A percentile compares a stretch with the other conserved stretches of the same genome.
Evolutionary conservation across 2,797 vertebrate genomes (phyloP).

Genomic region (Falco columbarius): DNA sequence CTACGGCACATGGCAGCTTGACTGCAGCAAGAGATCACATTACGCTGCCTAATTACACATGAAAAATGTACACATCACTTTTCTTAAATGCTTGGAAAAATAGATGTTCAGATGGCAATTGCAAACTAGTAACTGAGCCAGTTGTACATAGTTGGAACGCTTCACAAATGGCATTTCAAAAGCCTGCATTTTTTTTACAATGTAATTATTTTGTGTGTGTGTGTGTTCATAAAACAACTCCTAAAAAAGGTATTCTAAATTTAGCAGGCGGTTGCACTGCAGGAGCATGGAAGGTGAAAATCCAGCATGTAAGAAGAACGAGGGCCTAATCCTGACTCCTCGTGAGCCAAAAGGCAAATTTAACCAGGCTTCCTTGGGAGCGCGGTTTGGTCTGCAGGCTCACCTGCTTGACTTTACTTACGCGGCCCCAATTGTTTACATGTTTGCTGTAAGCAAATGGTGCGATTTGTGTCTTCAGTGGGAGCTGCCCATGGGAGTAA

Average conservation of each 20-base stretch:
- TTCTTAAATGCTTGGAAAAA: slow-evolving; percentile 77
- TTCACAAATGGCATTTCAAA: slow-evolving; percentile 62
- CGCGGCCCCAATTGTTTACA: rapidly evolving
- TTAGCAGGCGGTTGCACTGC: background rate
- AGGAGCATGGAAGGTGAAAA: slow-evolving; percentile 13
- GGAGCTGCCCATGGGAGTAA: background rate
- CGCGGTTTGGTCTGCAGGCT: background rate
- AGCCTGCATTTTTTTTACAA: background rate
- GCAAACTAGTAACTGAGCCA: slow-evolving; percentile 41
- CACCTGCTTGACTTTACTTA: background rate
- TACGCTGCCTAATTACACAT: slow-evolving; percentile 89
- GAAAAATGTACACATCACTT: slow-evolving; percentile 82
- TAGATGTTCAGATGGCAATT: slow-evolving; percentile 72
- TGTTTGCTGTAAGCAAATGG: background rate
- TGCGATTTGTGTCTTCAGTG: background rate
- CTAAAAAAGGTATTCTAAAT: slow-evolving; percentile 51
- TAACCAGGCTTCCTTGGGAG: background rate
- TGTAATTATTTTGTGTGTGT: background rate
- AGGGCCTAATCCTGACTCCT: background rate
- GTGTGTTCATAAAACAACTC: background rate
- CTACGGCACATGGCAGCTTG: slow-evolving; percentile 80
- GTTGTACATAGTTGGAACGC: slow-evolving; percentile 22
- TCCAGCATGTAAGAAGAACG: background rate
- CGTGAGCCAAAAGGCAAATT: background rate
- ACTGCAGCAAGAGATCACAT: slow-evolving; percentile 82